Evolutionary conservation across 2,113 vertebrate species (phyloP), one percentile per base, ranked within the genome.

Genomic region (Sceloporus tristichus): DNA sequence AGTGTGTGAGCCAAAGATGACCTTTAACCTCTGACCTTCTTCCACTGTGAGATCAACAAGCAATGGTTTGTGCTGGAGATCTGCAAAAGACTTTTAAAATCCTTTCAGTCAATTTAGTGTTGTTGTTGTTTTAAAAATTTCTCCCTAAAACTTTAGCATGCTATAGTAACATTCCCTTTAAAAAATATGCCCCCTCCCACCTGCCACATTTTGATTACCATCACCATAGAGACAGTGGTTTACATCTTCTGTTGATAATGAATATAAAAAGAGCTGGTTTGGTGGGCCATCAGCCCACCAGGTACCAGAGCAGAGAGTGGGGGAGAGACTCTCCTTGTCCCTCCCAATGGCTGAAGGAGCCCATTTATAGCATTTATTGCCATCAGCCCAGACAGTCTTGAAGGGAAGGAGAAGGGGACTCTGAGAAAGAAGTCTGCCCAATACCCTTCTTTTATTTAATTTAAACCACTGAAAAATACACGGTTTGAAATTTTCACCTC

Each of bases 11-110:
- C 99, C 99, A 90, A 99, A 99, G 96, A 99, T 99, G 92, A 99
- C 99, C 95, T 99, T 99, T 95, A 99, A 97, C 94, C 99, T 98
- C 95, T 99, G 99, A 48, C 99, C 99, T 91, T 99, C 99, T 95
- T 99, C 99, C 90, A 99, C 99, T 0, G 99, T 99, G 92, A 99
- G 97, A 95, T 99, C 99, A 66, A 99, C 99, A 66, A 99, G 98
- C 96, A 98, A 96, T 9, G 99, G 99, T 90, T 98, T 98, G 92
- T 99, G 99, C 95, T 99, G 98, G 91, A 99, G 98, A 93, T 99
- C 99, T 94, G 99, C 98, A 98, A 99, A 99, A 94, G 98, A 99
- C 99, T 99, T 96, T 95, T 93, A 96, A 96, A 93, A 95, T 86
- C 82, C 93, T 9, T 84, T 70, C 68, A 40, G 40, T 97, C 85